Evolutionary conservation across 2,113 vertebrate species (phyloP), one percentile per base, ranked within the genome.

Genomic region (Solenodon paradoxus): DNA sequence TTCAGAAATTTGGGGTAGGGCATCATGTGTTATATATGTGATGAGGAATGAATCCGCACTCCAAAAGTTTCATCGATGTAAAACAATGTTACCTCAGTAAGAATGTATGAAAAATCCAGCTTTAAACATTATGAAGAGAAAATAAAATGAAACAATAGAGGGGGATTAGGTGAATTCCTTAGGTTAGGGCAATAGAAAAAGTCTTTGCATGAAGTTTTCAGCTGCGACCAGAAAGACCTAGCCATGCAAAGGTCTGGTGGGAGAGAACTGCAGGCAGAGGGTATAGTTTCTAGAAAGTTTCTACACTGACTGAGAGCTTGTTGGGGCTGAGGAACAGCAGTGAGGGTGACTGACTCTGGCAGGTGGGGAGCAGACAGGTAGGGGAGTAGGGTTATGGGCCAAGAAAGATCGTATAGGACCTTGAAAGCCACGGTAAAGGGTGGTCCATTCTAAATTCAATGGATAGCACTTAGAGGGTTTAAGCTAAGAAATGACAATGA

Each of bases 61-160:
- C n/a, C n/a, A n/a, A n/a, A n/a, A n/a, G n/a, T n/a, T n/a, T n/a
- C n/a, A n/a, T n/a, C n/a, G n/a, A n/a, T n/a, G n/a, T n/a, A n/a
- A n/a, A n/a, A n/a, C n/a, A n/a, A n/a, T n/a, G n/a, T n/a, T n/a
- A n/a, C n/a, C n/a, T n/a, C n/a, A n/a, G n/a, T n/a, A n/a, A n/a
- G n/a, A n/a, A n/a, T n/a, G n/a, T n/a, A n/a, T n/a, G n/a, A 80
- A 81, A 38, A 42, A 64, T 15, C 17, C 10, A 71, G 35, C 88
- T 91, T 95, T 42, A 93, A 63, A 84, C 93, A 93, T 74, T 10
- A 47, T 68, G 7, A 86, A 74, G 75, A 79, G 15, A 68, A 93
- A 96, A 79, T 38, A 77, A 26, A 22, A 9, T 87, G 59, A n/a
- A 49, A 47, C 24, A 10, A 92, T 42, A 22, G 9, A 81, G 17